Conservation (phyloP, 2,888 invertebrate species). For the Smittia aterrima region DNA sequence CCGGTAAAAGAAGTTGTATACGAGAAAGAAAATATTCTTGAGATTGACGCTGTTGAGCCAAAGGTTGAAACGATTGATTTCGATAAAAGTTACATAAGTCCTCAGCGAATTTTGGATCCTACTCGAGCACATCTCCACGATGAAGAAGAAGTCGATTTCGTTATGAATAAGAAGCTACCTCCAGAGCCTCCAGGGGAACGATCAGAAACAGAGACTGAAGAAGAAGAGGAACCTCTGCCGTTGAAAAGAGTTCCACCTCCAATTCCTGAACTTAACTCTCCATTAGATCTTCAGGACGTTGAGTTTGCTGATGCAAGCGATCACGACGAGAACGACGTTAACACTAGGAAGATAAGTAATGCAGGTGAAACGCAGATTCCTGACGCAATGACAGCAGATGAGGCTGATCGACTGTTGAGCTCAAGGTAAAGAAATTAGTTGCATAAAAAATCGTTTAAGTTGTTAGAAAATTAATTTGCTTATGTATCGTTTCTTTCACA, state of each 20-base stretch:
- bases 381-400: conserved; percentile 76
- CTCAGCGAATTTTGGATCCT: conserved; percentile 46
- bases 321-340: conserved; percentile 51
- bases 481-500: conserved; percentile 28
- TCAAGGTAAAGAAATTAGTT: conserved; percentile 63
- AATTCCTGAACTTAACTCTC: conserved; percentile 51
- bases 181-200: conserved; percentile 19
- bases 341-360: conserved; percentile 44
- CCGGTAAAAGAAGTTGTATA: conserved; percentile 47
- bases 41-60: conserved; percentile 12
- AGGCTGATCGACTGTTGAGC: conserved; percentile 83
- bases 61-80: conserved; percentile 8
- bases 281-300: conserved; percentile 59
- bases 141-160: conserved; percentile 33
- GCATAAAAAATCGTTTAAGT: conserved; percentile 43
- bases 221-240: conserved; percentile 44
- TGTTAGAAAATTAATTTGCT: conserved; percentile 42
- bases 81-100: conserved; percentile 42
- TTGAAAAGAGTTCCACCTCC: conserved; percentile 47
- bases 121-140: conserved; percentile 51
- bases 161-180: conserved; percentile 37
- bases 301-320: conserved; percentile 61
- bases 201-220: conserved; percentile 29
- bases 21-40: conserved; percentile 43
- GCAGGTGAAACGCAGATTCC: conserved; percentile 49